Evolutionary conservation across 2,113 vertebrate genomes (phyloP).

Genomic region (Redunca redunca): DNA sequence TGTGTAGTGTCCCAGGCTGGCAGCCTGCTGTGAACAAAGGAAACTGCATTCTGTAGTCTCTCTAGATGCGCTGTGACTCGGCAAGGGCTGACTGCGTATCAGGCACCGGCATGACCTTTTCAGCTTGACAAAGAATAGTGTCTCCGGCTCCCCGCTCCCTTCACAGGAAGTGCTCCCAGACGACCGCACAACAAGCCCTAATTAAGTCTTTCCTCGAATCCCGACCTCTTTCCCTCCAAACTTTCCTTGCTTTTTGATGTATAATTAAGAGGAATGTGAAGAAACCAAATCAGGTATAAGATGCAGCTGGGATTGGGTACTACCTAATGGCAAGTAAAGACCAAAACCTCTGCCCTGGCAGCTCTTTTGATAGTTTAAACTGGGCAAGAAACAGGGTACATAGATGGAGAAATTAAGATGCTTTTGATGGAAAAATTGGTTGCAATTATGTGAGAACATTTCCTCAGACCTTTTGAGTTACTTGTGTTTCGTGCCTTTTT

Average conservation of each 20-base stretch:
- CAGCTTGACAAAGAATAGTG: background rate
- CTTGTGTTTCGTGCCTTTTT: background rate
- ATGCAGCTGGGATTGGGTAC: background rate
- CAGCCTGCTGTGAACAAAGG: conserved; percentile 28
- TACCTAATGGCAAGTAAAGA: background rate
- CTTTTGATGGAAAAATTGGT: background rate
- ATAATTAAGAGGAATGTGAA: conserved; percentile 43
- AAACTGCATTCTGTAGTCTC: background rate
- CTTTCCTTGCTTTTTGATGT: conserved; percentile 8
- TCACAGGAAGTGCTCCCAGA: conserved; percentile 29
- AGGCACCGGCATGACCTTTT: conserved; percentile 22
- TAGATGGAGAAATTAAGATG: background rate
- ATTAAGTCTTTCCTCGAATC: conserved; percentile 42
- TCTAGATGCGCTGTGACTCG: background rate
- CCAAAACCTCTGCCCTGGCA: background rate
- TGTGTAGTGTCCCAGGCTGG: background rate
- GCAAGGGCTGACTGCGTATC: conserved; percentile 16
- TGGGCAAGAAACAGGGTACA: background rate
- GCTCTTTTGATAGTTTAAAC: background rate
- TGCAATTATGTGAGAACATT: background rate
- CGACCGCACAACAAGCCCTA: background rate
- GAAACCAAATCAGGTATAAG: conserved; percentile 10
- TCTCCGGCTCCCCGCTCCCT: background rate
- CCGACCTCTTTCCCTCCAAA: background rate
- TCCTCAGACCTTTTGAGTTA: conserved; percentile 6